These are phyloP conservation scores for Cinara cedri DNA, from an alignment of 2,888 invertebrate genomes.

Conservation along the genomic window DNA sequence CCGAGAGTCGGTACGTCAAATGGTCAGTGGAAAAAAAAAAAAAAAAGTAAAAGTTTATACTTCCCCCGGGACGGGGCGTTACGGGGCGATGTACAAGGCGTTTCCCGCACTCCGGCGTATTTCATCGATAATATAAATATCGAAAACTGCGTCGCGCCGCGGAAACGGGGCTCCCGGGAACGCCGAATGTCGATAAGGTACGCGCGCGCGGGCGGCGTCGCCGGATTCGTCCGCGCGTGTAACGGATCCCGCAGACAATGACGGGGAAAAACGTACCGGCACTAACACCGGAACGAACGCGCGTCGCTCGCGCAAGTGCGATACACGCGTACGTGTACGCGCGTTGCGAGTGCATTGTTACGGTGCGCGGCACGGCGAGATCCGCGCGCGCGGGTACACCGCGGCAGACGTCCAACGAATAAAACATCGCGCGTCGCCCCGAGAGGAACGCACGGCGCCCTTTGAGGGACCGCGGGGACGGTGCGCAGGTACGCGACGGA, in stretches of 20 bases:
- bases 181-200: neutral
- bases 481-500: constrained; percentile 29
- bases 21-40: too few relatives aligned
- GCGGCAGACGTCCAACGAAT: constrained; percentile 22
- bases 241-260: neutral
- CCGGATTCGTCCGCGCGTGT: neutral
- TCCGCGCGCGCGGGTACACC: neutral
- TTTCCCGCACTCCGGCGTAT: neutral
- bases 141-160: neutral
- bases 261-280: neutral
- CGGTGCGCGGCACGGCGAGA: neutral
- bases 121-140: neutral
- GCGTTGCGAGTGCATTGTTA: too few relatives aligned
- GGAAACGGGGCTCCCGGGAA: too few relatives aligned
- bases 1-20: too few relatives aligned
- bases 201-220: neutral
- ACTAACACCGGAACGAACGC: neutral
- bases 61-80: too few relatives aligned
- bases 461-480: neutral
- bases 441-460: neutral
- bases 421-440: constrained; percentile 4
- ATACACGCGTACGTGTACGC: too few relatives aligned
- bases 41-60: too few relatives aligned
- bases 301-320: neutral
- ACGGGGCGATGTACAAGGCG: too few relatives aligned